phyloP scores from a whole-genome alignment of 1,140 invertebrate genomes.

The Drosophila carrolli region DNA sequence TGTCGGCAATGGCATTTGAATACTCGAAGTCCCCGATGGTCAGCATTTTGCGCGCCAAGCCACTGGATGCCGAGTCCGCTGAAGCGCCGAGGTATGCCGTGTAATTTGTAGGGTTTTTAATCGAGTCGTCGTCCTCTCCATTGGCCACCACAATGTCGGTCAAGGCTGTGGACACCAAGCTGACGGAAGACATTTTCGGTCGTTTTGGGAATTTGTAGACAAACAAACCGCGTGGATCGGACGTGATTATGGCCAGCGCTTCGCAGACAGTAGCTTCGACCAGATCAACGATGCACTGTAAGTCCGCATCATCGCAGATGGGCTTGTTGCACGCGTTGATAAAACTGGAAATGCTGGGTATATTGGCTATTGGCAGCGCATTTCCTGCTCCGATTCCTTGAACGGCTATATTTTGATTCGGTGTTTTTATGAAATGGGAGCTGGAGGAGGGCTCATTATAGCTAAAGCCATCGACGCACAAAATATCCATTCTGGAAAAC shows the following conservation, averaged over 20 bases:
- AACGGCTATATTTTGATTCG: not conserved
- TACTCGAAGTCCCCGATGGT: slow-evolving; percentile 57
- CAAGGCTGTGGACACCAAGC: not conserved
- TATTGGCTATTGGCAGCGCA: slow-evolving; percentile 6
- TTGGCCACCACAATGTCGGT: not conserved
- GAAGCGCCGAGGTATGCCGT: not conserved
- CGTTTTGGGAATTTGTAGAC: slow-evolving; percentile 48
- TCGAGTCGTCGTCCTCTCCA: not conserved
- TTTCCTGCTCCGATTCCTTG: not conserved
- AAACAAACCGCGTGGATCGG: slow-evolving; percentile 59
- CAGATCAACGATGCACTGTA: slow-evolving; percentile 51
- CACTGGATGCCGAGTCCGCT: slow-evolving; percentile 20
- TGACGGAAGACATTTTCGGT: accelerated
- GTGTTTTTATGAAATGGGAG: not conserved
- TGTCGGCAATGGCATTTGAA: slow-evolving; percentile 44
- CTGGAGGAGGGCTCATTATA: not conserved
- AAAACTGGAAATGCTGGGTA: not conserved
- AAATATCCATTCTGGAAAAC: slow-evolving; percentile 7
- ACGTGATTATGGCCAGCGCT: slow-evolving; percentile 49
- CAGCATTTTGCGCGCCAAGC: slow-evolving; percentile 18
- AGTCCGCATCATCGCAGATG: slow-evolving; percentile 51
- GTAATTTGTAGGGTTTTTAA: too few species aligned
- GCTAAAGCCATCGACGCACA: not conserved
- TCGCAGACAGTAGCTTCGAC: slow-evolving; percentile 55
- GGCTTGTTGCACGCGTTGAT: slow-evolving; percentile 47